Conservation (phyloP, 2,888 invertebrate species). For the Incurvaria masculella region DNA sequence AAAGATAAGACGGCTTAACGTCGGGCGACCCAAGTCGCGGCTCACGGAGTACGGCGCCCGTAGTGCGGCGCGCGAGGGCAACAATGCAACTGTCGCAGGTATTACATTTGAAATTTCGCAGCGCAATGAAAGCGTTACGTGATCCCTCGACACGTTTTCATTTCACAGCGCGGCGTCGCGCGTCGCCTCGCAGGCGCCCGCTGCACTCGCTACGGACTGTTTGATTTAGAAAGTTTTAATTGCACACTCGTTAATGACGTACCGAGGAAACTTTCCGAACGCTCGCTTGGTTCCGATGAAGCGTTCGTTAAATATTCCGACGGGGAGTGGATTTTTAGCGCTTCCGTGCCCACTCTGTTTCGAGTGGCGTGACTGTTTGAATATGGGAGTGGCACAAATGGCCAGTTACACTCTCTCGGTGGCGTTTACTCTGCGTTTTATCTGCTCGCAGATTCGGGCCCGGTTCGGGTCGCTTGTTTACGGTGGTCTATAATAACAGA, state of each 20-base stretch:
- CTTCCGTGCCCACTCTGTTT: not conserved
- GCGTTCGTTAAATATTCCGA: not conserved
- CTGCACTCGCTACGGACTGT: not conserved
- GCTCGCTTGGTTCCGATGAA: not conserved
- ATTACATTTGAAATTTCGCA: slow-evolving; percentile 39
- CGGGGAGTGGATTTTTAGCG: not conserved
- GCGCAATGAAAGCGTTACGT: slow-evolving; percentile 43
- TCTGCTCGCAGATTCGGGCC: not conserved
- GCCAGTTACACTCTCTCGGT: not conserved
- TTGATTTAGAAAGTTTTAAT: not conserved
- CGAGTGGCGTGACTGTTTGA: not conserved
- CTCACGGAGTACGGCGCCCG: not conserved
- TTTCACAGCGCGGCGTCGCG: not conserved
- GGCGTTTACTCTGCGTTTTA: not conserved
- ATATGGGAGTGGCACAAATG: too few species aligned
- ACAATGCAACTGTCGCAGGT: slow-evolving; percentile 30
- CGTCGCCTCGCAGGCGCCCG: too few species aligned
- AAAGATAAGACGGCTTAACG: not conserved
- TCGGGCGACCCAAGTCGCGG: too few species aligned
- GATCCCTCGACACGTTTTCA: slow-evolving; percentile 28
- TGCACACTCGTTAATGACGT: not conserved
- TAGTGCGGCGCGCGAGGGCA: slow-evolving; percentile 4
- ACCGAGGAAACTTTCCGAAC: not conserved
- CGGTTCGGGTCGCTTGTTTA: too few species aligned
- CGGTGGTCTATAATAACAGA: too few species aligned